Conservation (phyloP, 2,888 invertebrate species). For the Podabrus alpinus region DNA sequence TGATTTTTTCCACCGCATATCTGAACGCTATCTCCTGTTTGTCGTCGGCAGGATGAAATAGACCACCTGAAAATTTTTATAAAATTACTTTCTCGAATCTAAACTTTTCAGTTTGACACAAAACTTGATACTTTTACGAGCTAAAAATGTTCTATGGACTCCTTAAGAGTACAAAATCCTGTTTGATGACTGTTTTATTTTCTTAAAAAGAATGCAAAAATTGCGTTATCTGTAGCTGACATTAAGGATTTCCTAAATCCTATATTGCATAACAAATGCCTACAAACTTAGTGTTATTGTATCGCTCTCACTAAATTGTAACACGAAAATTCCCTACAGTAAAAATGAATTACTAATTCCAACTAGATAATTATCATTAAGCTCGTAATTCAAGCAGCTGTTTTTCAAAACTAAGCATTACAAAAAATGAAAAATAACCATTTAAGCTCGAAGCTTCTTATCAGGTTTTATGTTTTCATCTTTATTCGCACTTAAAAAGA, state of each 20-base stretch:
- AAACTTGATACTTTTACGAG: neutral
- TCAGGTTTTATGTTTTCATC: slow-evolving; percentile 7
- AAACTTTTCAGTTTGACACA: too few species aligned
- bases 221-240: neutral
- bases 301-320: neutral
- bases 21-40: slow-evolving; percentile 90
- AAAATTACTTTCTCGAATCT: neutral
- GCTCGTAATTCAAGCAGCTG: neutral
- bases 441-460: slow-evolving; percentile 10
- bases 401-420: neutral
- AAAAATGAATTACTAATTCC: neutral
- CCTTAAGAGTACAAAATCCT: slow-evolving; percentile 8
- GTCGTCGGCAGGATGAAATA: slow-evolving; percentile 86
- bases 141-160: slow-evolving; percentile 31
- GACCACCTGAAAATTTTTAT: slow-evolving; percentile 70
- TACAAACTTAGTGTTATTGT: neutral
- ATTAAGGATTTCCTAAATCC: neutral
- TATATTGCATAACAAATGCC: neutral
- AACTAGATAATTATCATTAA: neutral
- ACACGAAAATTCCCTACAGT: neutral
- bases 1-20: slow-evolving; percentile 90
- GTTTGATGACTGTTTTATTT: neutral
- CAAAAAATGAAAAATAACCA: slow-evolving; percentile 1
- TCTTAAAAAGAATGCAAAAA: neutral
- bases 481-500: slow-evolving; percentile 1